Evolutionary conservation across 2,797 vertebrate genomes (phyloP), one percentile per base, ranked within the genome.

Genomic region (Pogonophryne albipinna): DNA sequence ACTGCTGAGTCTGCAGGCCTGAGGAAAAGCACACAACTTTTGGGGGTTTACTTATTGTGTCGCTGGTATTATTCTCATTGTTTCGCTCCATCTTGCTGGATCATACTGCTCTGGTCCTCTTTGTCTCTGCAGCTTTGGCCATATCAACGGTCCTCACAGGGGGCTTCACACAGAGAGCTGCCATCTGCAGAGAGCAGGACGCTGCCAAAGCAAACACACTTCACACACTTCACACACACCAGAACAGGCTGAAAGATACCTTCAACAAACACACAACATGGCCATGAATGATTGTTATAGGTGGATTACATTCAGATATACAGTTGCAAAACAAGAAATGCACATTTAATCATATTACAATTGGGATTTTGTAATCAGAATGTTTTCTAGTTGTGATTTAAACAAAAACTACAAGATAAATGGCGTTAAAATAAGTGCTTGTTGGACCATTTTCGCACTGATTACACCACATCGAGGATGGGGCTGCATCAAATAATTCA

Each of bases 181-280:
- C 84, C 80, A 81, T 81, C 84, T 86, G 80, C 78, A 75, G 38
- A 59, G 51, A 71, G 51, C 45, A 41, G 51, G 67, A 65, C 4
- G 45, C 46, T 72, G 77, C 77, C 74, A 83, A 62, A 49, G 53
- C 57, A 67, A 57, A 74, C 70, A 80, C 47, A 62, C 57, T 41
- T 17, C 12, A 74, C 70, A 80, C 47, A 62, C 57, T 41, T 17
- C 12, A 31, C 58, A 63, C 20, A 47, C 31, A 44, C 17, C 41
- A 67, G 23, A 68, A 61, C 56, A 59, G 31, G 42, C 61, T 53
- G 42, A 66, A n/a, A 65, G 23, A 83, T 31, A 51, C 52, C n/a
- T 13, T 50, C n/a, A 55, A 62, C 52, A 72, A 13, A 49, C 44
- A 57, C 57, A 31, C 56, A 67, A 16, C 19, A 8, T 17, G 15